Evolutionary conservation across 1,140 invertebrate species (phyloP), one percentile per base, ranked within the genome.

Genomic region (Polyergus mexicanus): DNA sequence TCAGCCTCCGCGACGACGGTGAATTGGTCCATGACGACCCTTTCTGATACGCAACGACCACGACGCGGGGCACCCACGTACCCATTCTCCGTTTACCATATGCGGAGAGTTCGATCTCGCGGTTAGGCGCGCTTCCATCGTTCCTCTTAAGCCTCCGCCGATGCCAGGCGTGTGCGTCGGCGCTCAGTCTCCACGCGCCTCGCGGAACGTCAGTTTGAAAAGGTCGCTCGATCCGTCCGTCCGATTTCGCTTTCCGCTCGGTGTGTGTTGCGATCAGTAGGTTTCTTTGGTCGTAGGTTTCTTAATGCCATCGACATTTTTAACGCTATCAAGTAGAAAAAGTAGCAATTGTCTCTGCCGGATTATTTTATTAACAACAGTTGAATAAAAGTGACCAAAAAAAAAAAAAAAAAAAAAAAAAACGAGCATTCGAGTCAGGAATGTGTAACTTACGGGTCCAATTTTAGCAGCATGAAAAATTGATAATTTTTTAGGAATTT

Each of bases 11-110:
- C 63, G 22, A 16, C 32, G 32, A 28, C 63, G 54, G 41, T 54
- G 68, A 83, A 72, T 83, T 83, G 78, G 78, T 83, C 68, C 68
- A 83, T 83, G 78, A 83, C 78, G 78, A 71, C 69, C 78, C 68
- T 77, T 76, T 11, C 62, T 47, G 84, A 58, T 69, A 81, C 81
- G 66, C 62, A 85, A 38, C 88, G 88, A 85, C 86, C 87, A 92
- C 86, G 87, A 88, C 88, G 90, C 89, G 91, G 75, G 86, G 89
- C 93, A 94, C 93, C 93, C 92, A 94, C 93, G 92, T 93, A 85
- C 81, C 88, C 72, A 86, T 90, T 87, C 86, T 76, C 84, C 89
- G 89, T 93, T 94, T 94, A 93, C 93, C 93, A 94, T 94, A 94
- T 93, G 93, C 89, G 93, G 92, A 91, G 91, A 92, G 93, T 80